Base-by-base conservation (phyloP, 2,113 vertebrate genomes). In the Henicopernis longicauda region DNA sequence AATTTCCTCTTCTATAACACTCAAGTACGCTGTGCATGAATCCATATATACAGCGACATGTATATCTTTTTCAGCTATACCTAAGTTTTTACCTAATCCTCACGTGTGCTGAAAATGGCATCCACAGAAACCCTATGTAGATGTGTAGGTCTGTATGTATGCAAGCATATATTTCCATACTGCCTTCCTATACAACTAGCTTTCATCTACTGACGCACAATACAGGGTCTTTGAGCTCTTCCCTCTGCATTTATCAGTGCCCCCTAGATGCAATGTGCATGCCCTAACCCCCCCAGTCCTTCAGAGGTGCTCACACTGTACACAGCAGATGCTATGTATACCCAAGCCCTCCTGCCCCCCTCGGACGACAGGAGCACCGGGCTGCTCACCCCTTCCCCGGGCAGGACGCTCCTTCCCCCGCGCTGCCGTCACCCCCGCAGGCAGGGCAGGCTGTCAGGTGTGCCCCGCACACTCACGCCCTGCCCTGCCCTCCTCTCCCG, bases 101-200 rank as follows among this genome's bases (percentile, higher is more conserved):
- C 1, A 0, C 0, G 4, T 14, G 25, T 11, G 6, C 2, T 31
- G 15, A 42, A 89, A 90, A 62, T 2, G 7, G 44, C 22, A 42
- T 16, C 29, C 23, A 16, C 32, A 34, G 22, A 86, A 78, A 63
- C 13, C 21, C 38, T 16, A 29, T 1, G 11, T 3, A 59, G 23
- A 9, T 2, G 3, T 1, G 22, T 2, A 40, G 8, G 44, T 61
- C 54, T 3, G 23, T 5, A 36, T 1, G 18, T 7, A 31, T 0
- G 10, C 47, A 44, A 50, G 12, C 15, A 16, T 3, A 4, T 36
- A 26, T 34, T 54, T 70, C 40, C 29, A 25, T 3, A 3, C 13
- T 13, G 23, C 3, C n/a, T 61, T 34, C 49, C 78, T 49, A 25
- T 2, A 50, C 12, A 50, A 14, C 10, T 40, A 25, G 42, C 34